Evolutionary conservation across 2,113 vertebrate genomes (phyloP).

Genomic region (Spea bombifrons): DNA sequence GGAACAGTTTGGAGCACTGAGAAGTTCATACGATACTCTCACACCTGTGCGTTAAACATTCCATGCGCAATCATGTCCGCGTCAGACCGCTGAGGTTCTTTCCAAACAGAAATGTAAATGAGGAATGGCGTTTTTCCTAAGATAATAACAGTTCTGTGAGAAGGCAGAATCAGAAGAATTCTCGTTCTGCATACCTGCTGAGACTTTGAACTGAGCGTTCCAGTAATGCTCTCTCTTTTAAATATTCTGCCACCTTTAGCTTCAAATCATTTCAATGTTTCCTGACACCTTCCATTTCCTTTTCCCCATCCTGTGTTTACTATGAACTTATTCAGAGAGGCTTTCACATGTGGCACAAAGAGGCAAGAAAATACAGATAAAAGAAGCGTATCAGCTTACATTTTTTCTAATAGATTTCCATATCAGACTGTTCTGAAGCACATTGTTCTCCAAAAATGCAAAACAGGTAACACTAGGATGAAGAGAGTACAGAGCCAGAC

Average conservation of each 20-base stretch:
- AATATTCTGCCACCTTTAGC: conserved; percentile 26
- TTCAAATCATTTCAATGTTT: conserved; percentile 13
- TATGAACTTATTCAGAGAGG: not conserved
- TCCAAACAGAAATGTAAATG: not conserved
- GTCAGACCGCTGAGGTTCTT: not conserved
- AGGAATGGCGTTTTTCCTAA: conserved; percentile 28
- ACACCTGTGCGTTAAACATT: conserved; percentile 8
- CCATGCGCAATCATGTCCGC: not conserved
- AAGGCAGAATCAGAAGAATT: not conserved
- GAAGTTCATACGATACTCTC: not conserved
- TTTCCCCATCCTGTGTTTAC: not conserved
- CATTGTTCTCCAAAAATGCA: too few relatives aligned
- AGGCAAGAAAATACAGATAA: conserved; percentile 45
- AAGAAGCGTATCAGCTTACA: not conserved
- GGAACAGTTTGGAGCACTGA: conserved; percentile 22
- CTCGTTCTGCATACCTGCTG: conserved; percentile 32
- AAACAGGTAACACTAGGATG: too few relatives aligned
- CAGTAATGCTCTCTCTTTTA: not conserved
- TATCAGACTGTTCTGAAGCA: not conserved
- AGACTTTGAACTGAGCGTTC: conserved; percentile 6
- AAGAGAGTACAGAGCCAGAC: too few relatives aligned
- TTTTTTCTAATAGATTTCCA: not conserved
- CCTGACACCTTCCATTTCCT: conserved; percentile 18
- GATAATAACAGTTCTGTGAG: not conserved
- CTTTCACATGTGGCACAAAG: conserved; percentile 45